These are phyloP conservation scores for Melipona quadrifasciata DNA, from an alignment of 1,140 invertebrate species.

Conservation along the genomic window DNA sequence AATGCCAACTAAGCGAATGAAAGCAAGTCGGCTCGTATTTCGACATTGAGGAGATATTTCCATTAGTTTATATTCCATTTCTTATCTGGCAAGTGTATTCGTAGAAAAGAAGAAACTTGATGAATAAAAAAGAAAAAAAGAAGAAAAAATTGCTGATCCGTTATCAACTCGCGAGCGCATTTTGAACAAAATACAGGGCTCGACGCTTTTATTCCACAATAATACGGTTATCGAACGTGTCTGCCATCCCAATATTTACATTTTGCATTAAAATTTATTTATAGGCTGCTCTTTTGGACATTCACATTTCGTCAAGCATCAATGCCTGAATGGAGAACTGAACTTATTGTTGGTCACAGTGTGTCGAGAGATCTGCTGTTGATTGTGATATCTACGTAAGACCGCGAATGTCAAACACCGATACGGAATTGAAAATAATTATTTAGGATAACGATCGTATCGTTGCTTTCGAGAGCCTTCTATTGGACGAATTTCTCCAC, in stretches of 20 bases:
- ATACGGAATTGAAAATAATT: background rate
- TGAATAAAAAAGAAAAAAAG: background rate
- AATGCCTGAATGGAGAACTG: background rate
- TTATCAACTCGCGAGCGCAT: background rate
- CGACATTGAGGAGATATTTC: background rate
- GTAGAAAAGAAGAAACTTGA: constrained; percentile 4
- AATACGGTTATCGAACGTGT: background rate
- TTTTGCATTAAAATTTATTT: background rate
- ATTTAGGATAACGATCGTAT: background rate
- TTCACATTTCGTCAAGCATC: background rate
- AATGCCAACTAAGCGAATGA: background rate
- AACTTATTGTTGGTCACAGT: background rate
- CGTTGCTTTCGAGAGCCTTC: background rate
- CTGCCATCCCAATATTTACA: background rate
- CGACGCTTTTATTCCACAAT: background rate
- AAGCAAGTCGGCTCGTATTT: background rate
- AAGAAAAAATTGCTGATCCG: background rate
- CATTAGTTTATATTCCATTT: constrained; percentile 42
- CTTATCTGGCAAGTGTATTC: constrained; percentile 25
- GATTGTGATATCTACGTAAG: background rate
- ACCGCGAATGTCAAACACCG: background rate
- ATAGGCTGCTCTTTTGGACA: too few species aligned
- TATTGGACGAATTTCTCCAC: background rate
- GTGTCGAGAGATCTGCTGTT: background rate
- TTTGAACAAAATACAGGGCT: background rate